Evolutionary conservation across 2,888 invertebrate genomes (phyloP).

Genomic region (Lagria hirta): DNA sequence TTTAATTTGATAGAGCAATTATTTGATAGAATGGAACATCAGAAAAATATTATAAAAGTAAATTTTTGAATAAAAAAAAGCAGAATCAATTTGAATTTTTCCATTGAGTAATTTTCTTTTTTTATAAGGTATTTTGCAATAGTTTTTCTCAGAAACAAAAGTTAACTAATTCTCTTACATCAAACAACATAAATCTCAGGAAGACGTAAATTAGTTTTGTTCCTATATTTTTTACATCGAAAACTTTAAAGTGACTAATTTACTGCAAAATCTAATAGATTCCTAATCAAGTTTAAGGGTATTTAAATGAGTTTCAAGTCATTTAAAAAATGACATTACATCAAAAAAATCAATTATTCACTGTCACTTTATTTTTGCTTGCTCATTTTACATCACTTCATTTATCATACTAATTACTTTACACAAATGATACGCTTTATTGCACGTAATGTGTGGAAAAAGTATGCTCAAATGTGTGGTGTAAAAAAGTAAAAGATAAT

Average conservation of each 20-base stretch:
- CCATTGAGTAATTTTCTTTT: too few relatives aligned
- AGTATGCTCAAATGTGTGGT: slow-evolving; percentile 5
- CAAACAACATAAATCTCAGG: too few relatives aligned
- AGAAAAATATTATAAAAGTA: too few relatives aligned
- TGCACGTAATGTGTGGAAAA: slow-evolving; percentile 8
- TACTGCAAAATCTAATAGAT: slow-evolving; percentile 1
- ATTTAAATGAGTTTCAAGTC: neutral
- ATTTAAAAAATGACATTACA: neutral
- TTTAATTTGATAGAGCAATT: too few relatives aligned
- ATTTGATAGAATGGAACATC: too few relatives aligned
- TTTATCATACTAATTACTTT: slow-evolving; percentile 6
- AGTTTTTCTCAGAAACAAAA: too few relatives aligned
- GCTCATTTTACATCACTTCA: slow-evolving; percentile 1
- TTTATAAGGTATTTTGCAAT: too few relatives aligned
- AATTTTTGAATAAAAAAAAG: too few relatives aligned
- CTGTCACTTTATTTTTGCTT: neutral
- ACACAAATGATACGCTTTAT: slow-evolving; percentile 4
- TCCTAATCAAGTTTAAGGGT: neutral
- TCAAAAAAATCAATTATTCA: neutral
- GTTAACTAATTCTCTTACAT: neutral
- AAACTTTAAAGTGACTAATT: neutral
- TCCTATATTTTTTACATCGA: neutral
- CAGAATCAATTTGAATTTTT: too few relatives aligned
- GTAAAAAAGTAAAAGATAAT: slow-evolving; percentile 10
- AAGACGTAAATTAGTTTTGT: neutral